Conservation (phyloP, 2,888 invertebrate genomes). For the Xanthia icteritia region DNA sequence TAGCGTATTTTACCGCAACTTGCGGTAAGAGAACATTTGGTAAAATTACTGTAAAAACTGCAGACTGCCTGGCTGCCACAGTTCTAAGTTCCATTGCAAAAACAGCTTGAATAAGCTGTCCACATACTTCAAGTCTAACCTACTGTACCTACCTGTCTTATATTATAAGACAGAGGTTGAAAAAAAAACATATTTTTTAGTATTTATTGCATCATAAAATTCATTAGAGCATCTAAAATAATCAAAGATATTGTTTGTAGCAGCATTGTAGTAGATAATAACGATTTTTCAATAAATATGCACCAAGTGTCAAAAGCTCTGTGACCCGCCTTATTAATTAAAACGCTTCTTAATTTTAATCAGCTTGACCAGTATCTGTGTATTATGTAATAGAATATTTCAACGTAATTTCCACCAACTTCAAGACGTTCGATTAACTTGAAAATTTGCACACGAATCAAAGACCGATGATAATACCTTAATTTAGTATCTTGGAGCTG, state of each 20-base stretch:
- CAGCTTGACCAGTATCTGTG: no score
- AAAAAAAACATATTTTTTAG: neutral
- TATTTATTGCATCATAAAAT: neutral
- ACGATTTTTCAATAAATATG: neutral
- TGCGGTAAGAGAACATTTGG: neutral
- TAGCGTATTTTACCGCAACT: neutral
- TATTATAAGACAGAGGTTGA: neutral
- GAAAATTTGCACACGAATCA: no score
- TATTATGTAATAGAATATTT: no score
- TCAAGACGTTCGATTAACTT: no score
- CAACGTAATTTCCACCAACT: no score
- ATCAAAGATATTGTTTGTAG: neutral
- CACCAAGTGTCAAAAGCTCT: neutral
- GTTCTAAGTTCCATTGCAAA: conserved; percentile 13
- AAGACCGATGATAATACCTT: no score
- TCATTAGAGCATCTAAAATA: neutral
- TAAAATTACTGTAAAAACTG: conserved; percentile 16
- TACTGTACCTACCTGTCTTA: neutral
- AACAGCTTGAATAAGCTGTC: conserved; percentile 24
- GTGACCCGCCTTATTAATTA: neutral
- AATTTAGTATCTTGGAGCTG: no score
- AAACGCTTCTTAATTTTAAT: neutral
- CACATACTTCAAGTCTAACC: neutral
- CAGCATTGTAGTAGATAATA: neutral
- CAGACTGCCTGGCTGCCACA: neutral